These are phyloP conservation scores for Drosophila nikananu DNA, from an alignment of 1,140 invertebrate genomes.

Conservation along the genomic window DNA sequence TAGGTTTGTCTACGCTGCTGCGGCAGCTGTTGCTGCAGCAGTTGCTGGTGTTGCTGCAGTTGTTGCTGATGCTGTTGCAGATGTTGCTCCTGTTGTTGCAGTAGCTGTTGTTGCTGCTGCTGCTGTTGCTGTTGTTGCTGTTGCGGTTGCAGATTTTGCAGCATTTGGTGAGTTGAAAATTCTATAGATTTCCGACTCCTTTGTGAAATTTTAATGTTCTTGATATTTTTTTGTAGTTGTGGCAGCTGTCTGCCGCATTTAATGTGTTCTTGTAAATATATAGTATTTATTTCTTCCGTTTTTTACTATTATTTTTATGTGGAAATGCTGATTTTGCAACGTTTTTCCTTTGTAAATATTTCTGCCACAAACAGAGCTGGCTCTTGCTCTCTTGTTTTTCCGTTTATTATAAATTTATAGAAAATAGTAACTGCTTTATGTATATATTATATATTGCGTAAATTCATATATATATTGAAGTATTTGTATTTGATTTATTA, in stretches of 20 bases:
- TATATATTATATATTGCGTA: constrained; percentile 56
- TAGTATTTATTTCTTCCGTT: background rate
- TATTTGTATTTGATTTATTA: constrained; percentile 33
- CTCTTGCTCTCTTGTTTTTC: constrained; percentile 6
- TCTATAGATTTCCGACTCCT: background rate
- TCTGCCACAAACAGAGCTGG: constrained; percentile 7
- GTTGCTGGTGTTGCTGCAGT: constrained; percentile 42
- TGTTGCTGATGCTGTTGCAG: constrained; percentile 29
- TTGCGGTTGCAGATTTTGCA: constrained; percentile 73
- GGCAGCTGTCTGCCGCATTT: constrained; percentile 6
- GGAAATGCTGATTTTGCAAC: constrained; percentile 4
- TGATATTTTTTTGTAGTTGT: constrained; percentile 5
- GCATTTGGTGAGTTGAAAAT: constrained; percentile 55
- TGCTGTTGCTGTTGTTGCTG: constrained; percentile 35
- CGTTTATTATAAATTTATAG: constrained; percentile 44
- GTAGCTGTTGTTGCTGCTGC: constrained; percentile 35
- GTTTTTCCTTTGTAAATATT: constrained; percentile 18
- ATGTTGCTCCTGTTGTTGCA: constrained; percentile 37
- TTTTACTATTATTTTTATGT: constrained; percentile 6
- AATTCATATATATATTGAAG: constrained; percentile 52
- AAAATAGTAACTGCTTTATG: constrained; percentile 67
- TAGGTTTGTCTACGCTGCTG: constrained; percentile 71
- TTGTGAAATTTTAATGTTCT: background rate
- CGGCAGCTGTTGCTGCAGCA: constrained; percentile 48
- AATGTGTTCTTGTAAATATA: constrained; percentile 10